Conservation (phyloP, 92 coral and sea anemone genomes). For the Zoanthus solanderi region DNA sequence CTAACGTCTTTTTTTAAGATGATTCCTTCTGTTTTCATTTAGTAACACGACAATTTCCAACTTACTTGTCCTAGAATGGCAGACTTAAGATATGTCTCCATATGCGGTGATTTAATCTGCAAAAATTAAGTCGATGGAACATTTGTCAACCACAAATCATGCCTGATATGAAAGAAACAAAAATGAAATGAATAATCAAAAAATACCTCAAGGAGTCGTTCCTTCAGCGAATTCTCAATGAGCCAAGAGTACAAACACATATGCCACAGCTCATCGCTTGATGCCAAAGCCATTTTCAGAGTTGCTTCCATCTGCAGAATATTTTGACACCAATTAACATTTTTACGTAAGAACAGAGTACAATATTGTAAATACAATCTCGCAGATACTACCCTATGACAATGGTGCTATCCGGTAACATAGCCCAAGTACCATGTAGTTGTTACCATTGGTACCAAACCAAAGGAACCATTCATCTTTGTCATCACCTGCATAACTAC, state of each 20-base stretch:
- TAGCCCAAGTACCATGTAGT: too few species aligned
- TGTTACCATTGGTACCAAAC: too few species aligned
- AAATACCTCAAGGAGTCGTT: constrained; percentile 87
- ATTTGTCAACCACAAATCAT: neutral
- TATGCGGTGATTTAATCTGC: constrained; percentile 76
- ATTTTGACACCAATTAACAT: neutral
- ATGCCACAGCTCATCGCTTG: constrained; percentile 93
- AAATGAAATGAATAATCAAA: neutral
- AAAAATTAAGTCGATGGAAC: neutral
- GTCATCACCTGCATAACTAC: too few species aligned
- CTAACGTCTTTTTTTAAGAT: too few species aligned
- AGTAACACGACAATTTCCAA: neutral
- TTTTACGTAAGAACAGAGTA: neutral
- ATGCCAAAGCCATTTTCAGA: constrained; percentile 78
- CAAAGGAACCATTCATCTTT: too few species aligned
- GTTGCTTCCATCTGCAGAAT: constrained; percentile 82
- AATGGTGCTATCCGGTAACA: too few species aligned
- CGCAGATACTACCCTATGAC: neutral
- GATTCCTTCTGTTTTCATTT: too few species aligned
- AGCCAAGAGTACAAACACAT: constrained; percentile 91
- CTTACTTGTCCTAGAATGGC: constrained; percentile 68
- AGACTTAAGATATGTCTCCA: constrained; percentile 77
- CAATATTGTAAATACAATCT: neutral
- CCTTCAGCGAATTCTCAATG: constrained; percentile 90
- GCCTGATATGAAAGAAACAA: too few species aligned